Evolutionary conservation across 37 sponge, comb jelly and placozoan genomes (phyloP), one percentile per base, ranked within the genome.

Genomic region (Petrosia ficiformis): DNA sequence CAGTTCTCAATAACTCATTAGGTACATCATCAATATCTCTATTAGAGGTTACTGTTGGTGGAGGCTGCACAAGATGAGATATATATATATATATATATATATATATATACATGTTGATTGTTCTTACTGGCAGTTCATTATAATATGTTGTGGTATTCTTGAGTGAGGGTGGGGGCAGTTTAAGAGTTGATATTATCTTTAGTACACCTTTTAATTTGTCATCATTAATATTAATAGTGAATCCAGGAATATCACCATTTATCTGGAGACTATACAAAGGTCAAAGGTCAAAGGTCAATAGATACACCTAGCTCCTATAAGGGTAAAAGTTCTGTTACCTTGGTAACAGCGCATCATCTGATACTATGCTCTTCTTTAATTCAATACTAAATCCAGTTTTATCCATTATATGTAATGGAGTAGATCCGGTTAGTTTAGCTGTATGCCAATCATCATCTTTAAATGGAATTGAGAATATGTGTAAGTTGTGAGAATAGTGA

Each of bases 131-230:
- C 36, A 89, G 57, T 19, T 84, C 63, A 34, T 81, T 57, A 42
- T 85, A 85, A 42, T 72, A 60, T 8, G 69, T 44, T 0, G 70
- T 73, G 31, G 44, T 67, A 52, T 85, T 77, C 35, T 31, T 64
- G 29, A 90, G 77, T 0, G 90, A 65, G 8, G 90, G 90, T 25
- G 75, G 48, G 59, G 90, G 90, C 14, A 78, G 60, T 64, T 79
- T 59, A 11, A 77, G 88, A 76, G 57, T 80, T 39, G 40, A 26
- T 30, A 31, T 64, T 43, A 80, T 67, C 76, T 73, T 76, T 24
- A 89, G 29, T 28, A 89, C 35, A 29, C 67, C 48, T 10, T 35
- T 57, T 2, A 89, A 52, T 52, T 84, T 57, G 43, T 70, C 72
- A 36, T 89, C 90, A 3, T 80, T 73, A 0, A 85, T 22, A 26